A percentile compares a stretch with the other conserved stretches of the same genome.
Conservation (phyloP, 2,888 invertebrate species). For the Leptopterna dolabrata region DNA sequence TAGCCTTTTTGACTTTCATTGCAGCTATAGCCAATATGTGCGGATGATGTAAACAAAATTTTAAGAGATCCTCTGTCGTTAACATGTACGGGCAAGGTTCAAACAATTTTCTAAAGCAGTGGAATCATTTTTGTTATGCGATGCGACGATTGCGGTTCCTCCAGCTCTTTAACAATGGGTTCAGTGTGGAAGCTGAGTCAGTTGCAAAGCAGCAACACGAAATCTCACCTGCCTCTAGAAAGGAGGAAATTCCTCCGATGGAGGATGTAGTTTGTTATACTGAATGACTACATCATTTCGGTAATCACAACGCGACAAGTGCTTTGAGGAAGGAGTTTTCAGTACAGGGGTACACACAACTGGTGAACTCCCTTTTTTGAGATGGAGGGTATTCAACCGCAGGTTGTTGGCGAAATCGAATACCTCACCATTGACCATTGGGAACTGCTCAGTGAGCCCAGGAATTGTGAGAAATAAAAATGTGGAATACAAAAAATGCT, state of each 20-base stretch:
- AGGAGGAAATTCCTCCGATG: constrained; percentile 16
- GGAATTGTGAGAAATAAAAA: no score
- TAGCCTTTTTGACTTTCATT: background rate
- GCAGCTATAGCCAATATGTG: background rate
- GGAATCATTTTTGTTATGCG: constrained; percentile 19
- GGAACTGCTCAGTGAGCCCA: no score
- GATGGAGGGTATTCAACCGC: constrained; percentile 16
- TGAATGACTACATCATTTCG: constrained; percentile 11
- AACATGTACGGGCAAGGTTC: constrained; percentile 15
- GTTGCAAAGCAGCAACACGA: constrained; percentile 5
- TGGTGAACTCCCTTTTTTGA: background rate
- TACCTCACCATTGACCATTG: constrained; percentile 16
- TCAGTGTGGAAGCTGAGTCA: background rate
- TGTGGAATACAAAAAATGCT: no score
- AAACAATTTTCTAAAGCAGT: constrained; percentile 26
- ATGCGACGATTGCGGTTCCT: background rate
- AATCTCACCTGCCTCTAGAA: background rate
- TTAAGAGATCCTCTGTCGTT: background rate
- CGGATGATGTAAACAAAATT: background rate
- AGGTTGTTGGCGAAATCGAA: background rate
- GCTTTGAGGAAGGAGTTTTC: background rate
- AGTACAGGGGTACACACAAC: background rate
- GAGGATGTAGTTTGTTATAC: constrained; percentile 7
- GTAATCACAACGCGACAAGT: background rate
- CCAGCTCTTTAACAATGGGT: background rate